Evolutionary conservation across 2,888 invertebrate genomes (phyloP).

Genomic region (Dynastes grantii): DNA sequence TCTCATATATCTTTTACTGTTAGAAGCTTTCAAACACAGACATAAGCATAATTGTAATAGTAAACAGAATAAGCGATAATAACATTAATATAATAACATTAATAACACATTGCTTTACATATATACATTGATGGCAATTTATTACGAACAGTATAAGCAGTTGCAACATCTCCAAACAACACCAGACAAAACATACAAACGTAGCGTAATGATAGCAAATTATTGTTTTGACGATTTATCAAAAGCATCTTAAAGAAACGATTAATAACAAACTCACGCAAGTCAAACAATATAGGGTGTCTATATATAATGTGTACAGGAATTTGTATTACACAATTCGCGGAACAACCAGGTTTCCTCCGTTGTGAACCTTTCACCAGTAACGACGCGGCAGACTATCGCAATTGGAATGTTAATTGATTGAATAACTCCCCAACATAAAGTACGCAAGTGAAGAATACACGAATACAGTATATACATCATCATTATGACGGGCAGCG

Average conservation of each 20-base stretch:
- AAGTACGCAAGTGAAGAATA: slow-evolving; percentile 20
- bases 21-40: too few species aligned
- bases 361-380: too few species aligned
- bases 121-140: background rate
- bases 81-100: too few species aligned
- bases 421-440: slow-evolving; percentile 12
- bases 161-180: background rate
- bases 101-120: too few species aligned
- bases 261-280: background rate
- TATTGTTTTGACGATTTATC: slow-evolving; percentile 12
- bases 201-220: background rate
- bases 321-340: too few species aligned
- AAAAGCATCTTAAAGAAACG: background rate
- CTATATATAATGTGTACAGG: too few species aligned
- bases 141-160: background rate
- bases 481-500: slow-evolving; percentile 13
- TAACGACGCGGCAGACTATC: background rate
- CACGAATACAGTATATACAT: background rate
- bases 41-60: too few species aligned
- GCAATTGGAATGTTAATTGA: background rate
- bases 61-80: too few species aligned
- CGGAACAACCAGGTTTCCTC: too few species aligned
- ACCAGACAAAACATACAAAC: slow-evolving; percentile 9
- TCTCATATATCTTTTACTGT: too few species aligned
- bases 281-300: too few species aligned